Evolutionary conservation across 2,113 vertebrate genomes (phyloP).

Genomic region (Pangasianodon hypophthalmus): DNA sequence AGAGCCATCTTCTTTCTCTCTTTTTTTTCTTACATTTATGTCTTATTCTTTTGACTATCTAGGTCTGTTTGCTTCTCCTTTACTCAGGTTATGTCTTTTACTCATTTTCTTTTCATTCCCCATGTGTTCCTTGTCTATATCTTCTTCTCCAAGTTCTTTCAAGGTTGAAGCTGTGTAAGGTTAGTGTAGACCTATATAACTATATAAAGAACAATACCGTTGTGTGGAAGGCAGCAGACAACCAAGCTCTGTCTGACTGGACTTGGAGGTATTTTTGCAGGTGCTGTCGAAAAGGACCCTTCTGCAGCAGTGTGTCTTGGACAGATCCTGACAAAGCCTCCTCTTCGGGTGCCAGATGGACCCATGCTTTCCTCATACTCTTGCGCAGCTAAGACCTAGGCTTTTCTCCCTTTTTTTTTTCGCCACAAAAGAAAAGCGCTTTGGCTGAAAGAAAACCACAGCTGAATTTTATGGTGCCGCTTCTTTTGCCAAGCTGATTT

Average conservation of each 20-base stretch:
- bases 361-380: constrained; percentile 76
- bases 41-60: constrained; percentile 47
- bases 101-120: constrained; percentile 25
- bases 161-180: constrained; percentile 43
- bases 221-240: constrained; percentile 45
- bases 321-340: constrained; percentile 76
- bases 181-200: constrained; percentile 54
- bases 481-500: constrained; percentile 83
- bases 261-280: constrained; percentile 75
- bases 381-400: constrained; percentile 78
- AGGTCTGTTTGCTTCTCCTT: constrained; percentile 10
- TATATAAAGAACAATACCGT: constrained; percentile 56
- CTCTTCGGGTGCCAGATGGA: constrained; percentile 79
- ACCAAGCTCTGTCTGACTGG: constrained; percentile 47
- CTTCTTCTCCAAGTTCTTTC: constrained; percentile 20
- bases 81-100: neutral
- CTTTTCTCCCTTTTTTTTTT: constrained; percentile 71
- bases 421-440: constrained; percentile 80
- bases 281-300: constrained; percentile 76
- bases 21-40: constrained; percentile 35
- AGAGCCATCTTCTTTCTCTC: constrained; percentile 61
- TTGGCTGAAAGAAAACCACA: constrained; percentile 82
- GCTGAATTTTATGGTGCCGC: constrained; percentile 80
- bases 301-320: constrained; percentile 79
- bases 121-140: constrained; percentile 15